Conservation (phyloP, 2,113 vertebrate genomes). For the Phrynocephalus versicolor region DNA sequence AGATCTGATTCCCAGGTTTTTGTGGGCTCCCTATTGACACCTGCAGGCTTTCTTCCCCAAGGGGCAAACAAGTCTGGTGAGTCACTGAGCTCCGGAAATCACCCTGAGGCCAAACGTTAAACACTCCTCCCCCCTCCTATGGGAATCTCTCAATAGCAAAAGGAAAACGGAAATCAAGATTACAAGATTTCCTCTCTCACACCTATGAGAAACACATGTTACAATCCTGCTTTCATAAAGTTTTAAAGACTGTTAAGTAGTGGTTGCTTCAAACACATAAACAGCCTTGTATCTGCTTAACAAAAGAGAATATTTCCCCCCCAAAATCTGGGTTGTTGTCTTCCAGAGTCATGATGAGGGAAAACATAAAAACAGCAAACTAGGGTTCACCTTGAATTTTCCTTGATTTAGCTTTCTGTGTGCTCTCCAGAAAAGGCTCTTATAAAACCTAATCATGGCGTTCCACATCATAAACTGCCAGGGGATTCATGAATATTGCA, state of each 20-base stretch:
- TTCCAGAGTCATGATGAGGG: neutral
- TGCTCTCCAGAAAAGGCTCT: neutral
- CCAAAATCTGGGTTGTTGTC: neutral
- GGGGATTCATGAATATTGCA: slow-evolving; percentile 2
- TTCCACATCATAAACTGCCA: neutral
- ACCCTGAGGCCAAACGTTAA: neutral
- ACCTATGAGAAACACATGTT: neutral
- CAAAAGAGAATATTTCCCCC: neutral
- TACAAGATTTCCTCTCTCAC: no score
- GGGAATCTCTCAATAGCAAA: neutral
- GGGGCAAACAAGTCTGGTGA: neutral
- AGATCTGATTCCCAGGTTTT: neutral
- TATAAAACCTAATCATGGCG: neutral
- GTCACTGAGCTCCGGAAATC: neutral
- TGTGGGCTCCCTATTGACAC: no score
- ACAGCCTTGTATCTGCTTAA: neutral
- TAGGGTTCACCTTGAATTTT: neutral
- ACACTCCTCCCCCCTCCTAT: no score
- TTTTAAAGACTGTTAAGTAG: neutral
- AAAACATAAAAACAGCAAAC: neutral
- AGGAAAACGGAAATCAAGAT: no score
- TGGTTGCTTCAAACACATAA: neutral
- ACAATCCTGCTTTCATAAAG: neutral
- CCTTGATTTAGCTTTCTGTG: neutral
- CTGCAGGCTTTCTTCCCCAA: neutral